phyloP scores from a whole-genome alignment of 2,888 invertebrate genomes.

The Selenia dentaria region DNA sequence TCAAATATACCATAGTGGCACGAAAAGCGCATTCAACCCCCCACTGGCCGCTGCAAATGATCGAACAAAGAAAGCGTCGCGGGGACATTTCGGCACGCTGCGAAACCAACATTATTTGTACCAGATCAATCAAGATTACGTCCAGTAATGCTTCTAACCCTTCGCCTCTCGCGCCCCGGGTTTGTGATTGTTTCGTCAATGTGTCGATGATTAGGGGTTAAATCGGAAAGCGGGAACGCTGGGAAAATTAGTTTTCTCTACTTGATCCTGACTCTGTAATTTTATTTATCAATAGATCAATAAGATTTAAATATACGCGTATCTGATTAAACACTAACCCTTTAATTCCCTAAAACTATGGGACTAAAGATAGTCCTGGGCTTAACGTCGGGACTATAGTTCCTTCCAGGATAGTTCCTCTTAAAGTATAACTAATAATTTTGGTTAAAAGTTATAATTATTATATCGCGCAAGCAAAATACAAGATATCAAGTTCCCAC shows the following conservation, averaged over 20 bases:
- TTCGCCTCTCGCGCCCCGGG: constrained; percentile 45
- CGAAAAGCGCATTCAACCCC: constrained; percentile 35
- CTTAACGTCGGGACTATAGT: too few species aligned
- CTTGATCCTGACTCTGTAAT: constrained; percentile 23
- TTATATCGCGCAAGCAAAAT: neutral
- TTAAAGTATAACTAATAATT: too few species aligned
- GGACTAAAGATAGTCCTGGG: too few species aligned
- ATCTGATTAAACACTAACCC: too few species aligned
- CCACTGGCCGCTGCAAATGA: constrained; percentile 25
- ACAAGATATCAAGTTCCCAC: constrained; percentile 25
- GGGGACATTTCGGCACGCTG: constrained; percentile 26
- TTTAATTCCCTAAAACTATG: too few species aligned
- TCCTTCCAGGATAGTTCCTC: too few species aligned
- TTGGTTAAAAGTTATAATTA: too few species aligned
- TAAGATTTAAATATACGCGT: too few species aligned
- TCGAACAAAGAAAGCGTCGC: constrained; percentile 19
- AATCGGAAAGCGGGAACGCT: constrained; percentile 42
- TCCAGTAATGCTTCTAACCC: constrained; percentile 70
- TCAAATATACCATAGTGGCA: constrained; percentile 22
- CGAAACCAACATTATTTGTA: constrained; percentile 69
- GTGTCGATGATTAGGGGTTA: constrained; percentile 73
- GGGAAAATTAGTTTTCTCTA: constrained; percentile 48
- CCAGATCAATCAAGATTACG: constrained; percentile 82
- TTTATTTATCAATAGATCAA: constrained; percentile 1
- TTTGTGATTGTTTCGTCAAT: constrained; percentile 72